Evolutionary conservation across 2,888 invertebrate species (phyloP), one percentile per base, ranked within the genome.

Genomic region (Monochamus alternatus): DNA sequence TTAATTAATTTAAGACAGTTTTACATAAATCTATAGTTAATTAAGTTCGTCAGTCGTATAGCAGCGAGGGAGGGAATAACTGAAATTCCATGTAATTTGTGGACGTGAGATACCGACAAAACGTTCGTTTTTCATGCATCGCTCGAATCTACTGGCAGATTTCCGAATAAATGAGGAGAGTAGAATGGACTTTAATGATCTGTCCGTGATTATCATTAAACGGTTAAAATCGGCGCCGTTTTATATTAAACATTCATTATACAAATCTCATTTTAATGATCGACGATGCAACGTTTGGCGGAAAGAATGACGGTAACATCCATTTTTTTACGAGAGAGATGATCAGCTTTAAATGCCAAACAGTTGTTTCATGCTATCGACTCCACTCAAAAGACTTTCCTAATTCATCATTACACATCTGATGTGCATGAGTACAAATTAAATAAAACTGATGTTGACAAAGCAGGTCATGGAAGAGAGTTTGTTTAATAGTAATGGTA

Each of bases 1-100:
- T 43, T 63, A 63, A 63, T 63, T 63, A 63, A 63, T 63, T 63
- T 63, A 43, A 38, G 9, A 63, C 62, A 63, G 38, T 63, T 63
- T 43, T 43, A 63, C 62, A 63, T 63, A 63, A 63, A 63, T 63
- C 38, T 14, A 14, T 43, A n/a, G 62, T 43, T 63, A 63, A 63
- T 63, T 63, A 43, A 62, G 43, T 43, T 43, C 38, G 43, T 63
- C 43, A 5, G 8, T 12, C 47, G 12, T 47, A 10, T 47, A 12
- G 47, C 47, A 47, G 10, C 47, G 38, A 63, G 14, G 62, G 62
- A 63, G 62, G 43, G 62, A 63, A 43, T 63, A 43, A 43, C 12
- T 63, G n/a, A 63, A n/a, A 14, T 63, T 14, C 7, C 43, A 14
- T 12, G 43, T 63, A 63, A 63, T 63, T 63, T 43, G 38, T 38